Conservation (phyloP, 2,888 invertebrate species). For the Zygothrica quintamaculata region DNA sequence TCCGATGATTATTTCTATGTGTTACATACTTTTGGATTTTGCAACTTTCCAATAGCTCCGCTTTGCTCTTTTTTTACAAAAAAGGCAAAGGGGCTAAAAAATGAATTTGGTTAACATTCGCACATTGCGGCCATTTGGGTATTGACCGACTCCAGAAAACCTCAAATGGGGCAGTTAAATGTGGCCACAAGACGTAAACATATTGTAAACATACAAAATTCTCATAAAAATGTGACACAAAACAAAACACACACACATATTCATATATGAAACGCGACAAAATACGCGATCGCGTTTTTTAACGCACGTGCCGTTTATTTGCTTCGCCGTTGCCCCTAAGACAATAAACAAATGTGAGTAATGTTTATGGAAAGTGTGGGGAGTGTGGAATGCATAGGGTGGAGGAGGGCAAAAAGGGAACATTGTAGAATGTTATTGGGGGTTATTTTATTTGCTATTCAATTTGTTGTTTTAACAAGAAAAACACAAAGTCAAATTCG, state of each 20-base stretch:
- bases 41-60: too few relatives aligned
- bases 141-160: conserved; percentile 1
- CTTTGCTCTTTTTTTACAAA: too few relatives aligned
- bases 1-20: too few relatives aligned
- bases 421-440: conserved; percentile 29
- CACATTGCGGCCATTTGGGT: conserved; percentile 20
- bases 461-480: conserved; percentile 2
- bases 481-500: conserved; percentile 1
- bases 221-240: conserved; percentile 27
- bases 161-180: conserved; percentile 34
- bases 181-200: conserved; percentile 25
- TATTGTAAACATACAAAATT: conserved; percentile 32
- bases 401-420: conserved; percentile 19
- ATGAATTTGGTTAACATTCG: conserved; percentile 47
- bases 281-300: conserved; percentile 48
- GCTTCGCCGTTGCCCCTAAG: conserved; percentile 18
- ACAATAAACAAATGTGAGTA: conserved; percentile 39
- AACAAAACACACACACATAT: conserved; percentile 13
- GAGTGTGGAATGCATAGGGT: conserved; percentile 14
- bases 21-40: too few relatives aligned
- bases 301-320: conserved; percentile 37
- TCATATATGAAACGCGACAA: conserved; percentile 25
- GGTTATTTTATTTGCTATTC: too few relatives aligned
- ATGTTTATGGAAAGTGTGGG: conserved; percentile 16
- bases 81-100: too few relatives aligned